Percentiles rank a stretch among this genome's conserved stretches.
These are phyloP conservation scores for Leptinotarsa juncta DNA, from an alignment of 2,888 invertebrate species.

Conservation along the genomic window DNA sequence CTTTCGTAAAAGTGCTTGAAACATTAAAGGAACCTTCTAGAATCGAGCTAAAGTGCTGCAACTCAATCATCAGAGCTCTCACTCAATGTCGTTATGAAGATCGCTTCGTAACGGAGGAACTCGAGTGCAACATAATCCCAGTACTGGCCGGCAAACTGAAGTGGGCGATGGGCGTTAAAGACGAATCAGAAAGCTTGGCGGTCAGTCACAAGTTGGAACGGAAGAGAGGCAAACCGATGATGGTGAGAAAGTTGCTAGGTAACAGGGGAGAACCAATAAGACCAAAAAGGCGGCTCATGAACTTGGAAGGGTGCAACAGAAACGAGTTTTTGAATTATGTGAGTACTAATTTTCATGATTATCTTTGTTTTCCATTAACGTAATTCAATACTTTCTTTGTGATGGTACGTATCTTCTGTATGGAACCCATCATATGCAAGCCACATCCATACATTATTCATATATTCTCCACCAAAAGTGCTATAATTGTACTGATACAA, in stretches of 20 bases:
- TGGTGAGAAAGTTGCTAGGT: neutral
- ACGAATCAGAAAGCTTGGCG: neutral
- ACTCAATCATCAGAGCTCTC: slow-evolving; percentile 57
- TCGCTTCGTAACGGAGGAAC: slow-evolving; percentile 52
- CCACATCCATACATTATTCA: too few relatives aligned
- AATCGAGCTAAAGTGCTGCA: slow-evolving; percentile 57
- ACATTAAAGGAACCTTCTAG: slow-evolving; percentile 51
- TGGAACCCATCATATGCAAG: too few relatives aligned
- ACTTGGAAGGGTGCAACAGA: neutral
- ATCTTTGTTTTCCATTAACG: too few relatives aligned
- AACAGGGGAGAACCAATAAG: neutral
- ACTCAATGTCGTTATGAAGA: slow-evolving; percentile 59
- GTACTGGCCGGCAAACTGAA: slow-evolving; percentile 58
- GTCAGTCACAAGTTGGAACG: neutral
- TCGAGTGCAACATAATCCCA: slow-evolving; percentile 54
- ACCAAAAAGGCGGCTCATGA: too few relatives aligned
- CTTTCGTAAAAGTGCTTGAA: slow-evolving; percentile 55
- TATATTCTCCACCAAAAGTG: too few relatives aligned
- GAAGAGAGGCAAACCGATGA: neutral
- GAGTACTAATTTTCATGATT: too few relatives aligned
- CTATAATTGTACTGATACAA: too few relatives aligned
- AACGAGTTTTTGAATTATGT: too few relatives aligned
- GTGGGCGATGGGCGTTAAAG: slow-evolving; percentile 53
- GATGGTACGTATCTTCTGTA: too few relatives aligned
- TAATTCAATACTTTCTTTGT: too few relatives aligned